Evolutionary conservation across 2,113 vertebrate genomes (phyloP).

Genomic region (Halichoerus grypus): DNA sequence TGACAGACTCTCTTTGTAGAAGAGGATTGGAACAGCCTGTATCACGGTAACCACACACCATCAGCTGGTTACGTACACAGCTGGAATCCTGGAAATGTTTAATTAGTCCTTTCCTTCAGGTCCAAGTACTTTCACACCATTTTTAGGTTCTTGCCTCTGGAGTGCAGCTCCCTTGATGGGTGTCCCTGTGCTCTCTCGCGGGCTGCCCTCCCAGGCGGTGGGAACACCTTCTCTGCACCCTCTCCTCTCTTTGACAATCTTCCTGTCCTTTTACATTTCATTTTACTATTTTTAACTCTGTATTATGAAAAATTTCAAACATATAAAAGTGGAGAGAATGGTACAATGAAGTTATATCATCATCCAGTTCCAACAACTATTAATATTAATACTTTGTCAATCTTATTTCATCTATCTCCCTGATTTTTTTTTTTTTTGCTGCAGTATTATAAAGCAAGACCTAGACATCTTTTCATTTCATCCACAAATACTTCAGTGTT

Average conservation of each 20-base stretch:
- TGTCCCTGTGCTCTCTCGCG: neutral
- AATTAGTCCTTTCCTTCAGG: neutral
- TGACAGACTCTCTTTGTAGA: neutral
- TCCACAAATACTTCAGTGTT: conserved; percentile 55
- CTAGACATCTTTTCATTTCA: conserved; percentile 45
- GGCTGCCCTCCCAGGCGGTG: neutral
- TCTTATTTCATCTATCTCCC: conserved; percentile 46
- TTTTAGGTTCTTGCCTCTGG: neutral
- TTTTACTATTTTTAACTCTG: conserved; percentile 58
- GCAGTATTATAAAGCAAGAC: conserved; percentile 51
- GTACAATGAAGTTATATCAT: conserved; percentile 43
- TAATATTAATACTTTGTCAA: conserved; percentile 67
- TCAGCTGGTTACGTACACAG: neutral
- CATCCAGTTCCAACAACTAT: conserved; percentile 8
- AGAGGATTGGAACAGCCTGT: neutral
- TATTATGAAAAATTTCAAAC: conserved; percentile 38
- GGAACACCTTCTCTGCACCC: neutral
- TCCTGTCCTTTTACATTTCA: conserved; percentile 41
- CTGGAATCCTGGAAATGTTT: neutral
- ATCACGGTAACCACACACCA: neutral
- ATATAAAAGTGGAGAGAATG: conserved; percentile 5
- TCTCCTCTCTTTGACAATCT: neutral
- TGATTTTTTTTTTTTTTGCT: conserved; percentile 36
- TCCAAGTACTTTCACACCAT: neutral
- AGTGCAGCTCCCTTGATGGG: neutral